A percentile compares a stretch with the other conserved stretches of the same genome.
These are phyloP conservation scores for Ctenopoma multispine DNA, from an alignment of 2,797 vertebrate genomes.

Conservation along the genomic window DNA sequence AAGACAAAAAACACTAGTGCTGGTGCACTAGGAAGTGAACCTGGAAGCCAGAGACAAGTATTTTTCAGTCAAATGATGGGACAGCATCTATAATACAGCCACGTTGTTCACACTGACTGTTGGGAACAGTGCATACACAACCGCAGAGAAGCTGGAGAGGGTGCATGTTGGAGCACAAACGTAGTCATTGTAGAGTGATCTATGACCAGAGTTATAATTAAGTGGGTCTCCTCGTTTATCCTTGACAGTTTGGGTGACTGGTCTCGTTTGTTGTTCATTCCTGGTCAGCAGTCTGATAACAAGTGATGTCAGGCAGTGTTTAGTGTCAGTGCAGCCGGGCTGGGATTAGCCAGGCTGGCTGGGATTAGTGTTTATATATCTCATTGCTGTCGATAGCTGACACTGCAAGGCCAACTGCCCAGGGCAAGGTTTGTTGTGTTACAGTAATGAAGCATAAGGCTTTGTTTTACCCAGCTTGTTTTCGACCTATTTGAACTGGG, in stretches of 20 bases:
- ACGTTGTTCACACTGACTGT: too few species aligned
- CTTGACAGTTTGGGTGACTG: constrained; percentile 39
- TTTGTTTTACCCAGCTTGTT: constrained; percentile 45
- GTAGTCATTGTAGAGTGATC: constrained; percentile 5
- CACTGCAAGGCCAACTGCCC: constrained; percentile 53
- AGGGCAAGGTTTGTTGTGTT: constrained; percentile 59
- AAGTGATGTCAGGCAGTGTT: constrained; percentile 72
- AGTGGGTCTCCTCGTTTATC: constrained; percentile 26
- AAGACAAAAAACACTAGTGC: too few species aligned
- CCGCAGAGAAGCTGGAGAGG: too few species aligned
- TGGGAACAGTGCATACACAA: too few species aligned
- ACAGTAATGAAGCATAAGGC: constrained; percentile 54
- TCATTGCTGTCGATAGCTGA: constrained; percentile 70
- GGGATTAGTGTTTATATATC: constrained; percentile 78
- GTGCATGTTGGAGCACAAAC: too few species aligned
- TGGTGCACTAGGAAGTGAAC: too few species aligned
- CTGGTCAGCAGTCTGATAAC: constrained; percentile 56
- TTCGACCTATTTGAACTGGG: constrained; percentile 18
- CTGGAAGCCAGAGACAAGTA: too few species aligned
- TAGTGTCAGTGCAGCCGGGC: constrained; percentile 42
- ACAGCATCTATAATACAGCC: too few species aligned
- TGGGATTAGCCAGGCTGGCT: constrained; percentile 69
- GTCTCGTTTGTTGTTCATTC: constrained; percentile 28
- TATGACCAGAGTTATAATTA: not conserved
- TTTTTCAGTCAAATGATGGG: too few species aligned